Evolutionary conservation across 2,888 invertebrate genomes (phyloP).

Genomic region (Calephelis perditalis): DNA sequence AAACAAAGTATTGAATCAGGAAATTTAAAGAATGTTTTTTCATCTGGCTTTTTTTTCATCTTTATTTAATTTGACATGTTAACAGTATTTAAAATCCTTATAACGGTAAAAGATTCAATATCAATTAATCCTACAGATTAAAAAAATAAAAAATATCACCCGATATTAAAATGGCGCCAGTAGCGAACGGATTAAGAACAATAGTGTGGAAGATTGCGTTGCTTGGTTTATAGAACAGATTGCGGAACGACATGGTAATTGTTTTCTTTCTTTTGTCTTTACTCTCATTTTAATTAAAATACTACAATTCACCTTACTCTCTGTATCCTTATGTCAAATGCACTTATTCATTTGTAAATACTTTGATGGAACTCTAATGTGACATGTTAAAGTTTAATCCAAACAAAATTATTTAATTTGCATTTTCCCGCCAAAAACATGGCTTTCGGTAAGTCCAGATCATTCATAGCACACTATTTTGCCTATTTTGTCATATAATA

Average conservation of each 20-base stretch:
- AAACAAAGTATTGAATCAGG: no score
- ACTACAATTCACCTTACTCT: neutral
- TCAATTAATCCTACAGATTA: no score
- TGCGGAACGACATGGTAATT: conserved; percentile 40
- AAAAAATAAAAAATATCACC: neutral
- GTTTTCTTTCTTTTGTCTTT: conserved; percentile 14
- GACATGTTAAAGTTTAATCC: no score
- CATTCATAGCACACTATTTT: no score
- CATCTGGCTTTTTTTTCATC: neutral
- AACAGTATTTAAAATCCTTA: no score
- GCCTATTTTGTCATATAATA: no score
- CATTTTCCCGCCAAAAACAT: no score
- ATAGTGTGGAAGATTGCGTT: conserved; percentile 52
- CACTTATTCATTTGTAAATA: neutral
- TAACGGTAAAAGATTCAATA: no score
- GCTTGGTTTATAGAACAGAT: conserved; percentile 51
- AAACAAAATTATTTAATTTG: no score
- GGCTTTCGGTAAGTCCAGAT: no score
- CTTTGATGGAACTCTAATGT: neutral
- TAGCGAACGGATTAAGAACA: conserved; percentile 35
- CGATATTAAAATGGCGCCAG: neutral
- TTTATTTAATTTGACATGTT: neutral
- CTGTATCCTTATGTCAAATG: neutral
- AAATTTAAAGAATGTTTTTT: no score
- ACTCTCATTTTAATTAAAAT: conserved; percentile 1